These are phyloP conservation scores for Ciconia nigra DNA, from an alignment of 2,797 vertebrate genomes.

Conservation along the genomic window DNA sequence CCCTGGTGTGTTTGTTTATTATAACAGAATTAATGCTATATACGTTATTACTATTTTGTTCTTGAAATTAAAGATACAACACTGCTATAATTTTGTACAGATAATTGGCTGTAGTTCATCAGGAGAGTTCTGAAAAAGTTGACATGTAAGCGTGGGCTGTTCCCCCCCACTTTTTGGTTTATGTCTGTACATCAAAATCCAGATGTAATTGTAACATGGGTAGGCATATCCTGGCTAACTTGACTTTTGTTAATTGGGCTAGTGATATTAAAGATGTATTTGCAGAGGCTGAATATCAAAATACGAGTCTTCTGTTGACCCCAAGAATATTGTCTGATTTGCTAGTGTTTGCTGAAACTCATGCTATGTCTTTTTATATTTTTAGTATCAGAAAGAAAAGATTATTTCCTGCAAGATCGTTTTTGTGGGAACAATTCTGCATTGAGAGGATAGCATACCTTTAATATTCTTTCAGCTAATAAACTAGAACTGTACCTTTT, in stretches of 20 bases:
- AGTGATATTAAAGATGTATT: neutral
- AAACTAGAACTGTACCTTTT: neutral
- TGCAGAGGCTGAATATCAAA: neutral
- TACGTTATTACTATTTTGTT: neutral
- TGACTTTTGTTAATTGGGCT: neutral
- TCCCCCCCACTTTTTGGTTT: neutral
- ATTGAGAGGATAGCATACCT: neutral
- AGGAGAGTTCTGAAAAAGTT: neutral
- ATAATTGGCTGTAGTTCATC: neutral
- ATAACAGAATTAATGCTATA: neutral
- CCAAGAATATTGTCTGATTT: neutral
- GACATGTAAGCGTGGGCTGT: neutral
- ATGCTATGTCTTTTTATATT: neutral
- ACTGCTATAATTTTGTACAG: neutral
- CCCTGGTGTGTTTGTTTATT: neutral
- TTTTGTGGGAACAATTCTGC: neutral
- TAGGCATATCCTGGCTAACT: neutral
- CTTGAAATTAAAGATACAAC: neutral
- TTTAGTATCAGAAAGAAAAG: neutral
- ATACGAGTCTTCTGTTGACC: neutral
- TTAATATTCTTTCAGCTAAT: neutral
- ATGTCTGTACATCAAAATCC: neutral
- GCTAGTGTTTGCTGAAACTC: neutral
- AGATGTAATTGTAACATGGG: neutral
- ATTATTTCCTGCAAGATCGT: neutral